These are phyloP conservation scores for Acanthosoma haemorrhoidale DNA, from an alignment of 2,888 invertebrate species.

Conservation along the genomic window DNA sequence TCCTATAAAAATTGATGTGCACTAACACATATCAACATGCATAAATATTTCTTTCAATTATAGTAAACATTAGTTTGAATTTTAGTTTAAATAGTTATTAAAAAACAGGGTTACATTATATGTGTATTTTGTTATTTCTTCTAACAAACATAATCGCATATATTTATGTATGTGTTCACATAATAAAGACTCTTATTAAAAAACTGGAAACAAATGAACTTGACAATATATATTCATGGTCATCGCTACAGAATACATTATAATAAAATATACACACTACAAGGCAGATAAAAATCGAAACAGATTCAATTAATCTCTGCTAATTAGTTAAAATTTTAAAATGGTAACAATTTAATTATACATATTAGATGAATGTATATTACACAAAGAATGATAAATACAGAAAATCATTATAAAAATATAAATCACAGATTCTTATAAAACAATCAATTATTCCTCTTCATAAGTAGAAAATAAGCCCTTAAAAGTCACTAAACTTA, in stretches of 20 bases:
- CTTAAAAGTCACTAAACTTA: too few species aligned
- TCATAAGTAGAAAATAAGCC: too few species aligned
- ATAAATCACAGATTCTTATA: not conserved
- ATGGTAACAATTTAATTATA: conserved; percentile 1
- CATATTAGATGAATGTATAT: not conserved
- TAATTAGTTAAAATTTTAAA: too few species aligned
- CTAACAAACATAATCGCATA: too few species aligned
- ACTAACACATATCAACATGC: not conserved
- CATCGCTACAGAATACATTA: too few species aligned
- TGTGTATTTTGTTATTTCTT: not conserved
- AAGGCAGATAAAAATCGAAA: not conserved
- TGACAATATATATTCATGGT: too few species aligned
- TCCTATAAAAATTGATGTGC: not conserved
- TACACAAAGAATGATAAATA: not conserved
- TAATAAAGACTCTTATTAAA: not conserved
- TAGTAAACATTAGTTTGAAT: not conserved
- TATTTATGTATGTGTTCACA: too few species aligned
- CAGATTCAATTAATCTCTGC: not conserved
- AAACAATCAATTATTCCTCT: too few species aligned
- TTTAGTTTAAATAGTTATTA: not conserved
- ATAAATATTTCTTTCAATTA: not conserved
- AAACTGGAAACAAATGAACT: too few species aligned
- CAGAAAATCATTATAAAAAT: not conserved
- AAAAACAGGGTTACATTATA: not conserved
- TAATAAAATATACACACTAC: not conserved